phyloP scores from a whole-genome alignment of 2,888 invertebrate genomes.

The Belgica antarctica region DNA sequence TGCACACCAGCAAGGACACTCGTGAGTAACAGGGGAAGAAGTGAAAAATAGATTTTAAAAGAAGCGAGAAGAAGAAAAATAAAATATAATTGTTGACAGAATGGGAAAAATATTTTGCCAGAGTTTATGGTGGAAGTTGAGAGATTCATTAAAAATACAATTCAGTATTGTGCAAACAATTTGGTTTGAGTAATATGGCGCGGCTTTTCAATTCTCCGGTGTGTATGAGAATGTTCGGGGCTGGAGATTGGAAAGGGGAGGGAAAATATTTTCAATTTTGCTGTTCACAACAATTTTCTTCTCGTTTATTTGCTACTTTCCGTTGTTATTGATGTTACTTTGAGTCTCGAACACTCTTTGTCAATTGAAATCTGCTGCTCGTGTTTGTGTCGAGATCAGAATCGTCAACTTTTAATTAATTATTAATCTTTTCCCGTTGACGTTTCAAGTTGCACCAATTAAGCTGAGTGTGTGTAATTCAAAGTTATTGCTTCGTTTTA shows the following conservation, averaged over 20 bases:
- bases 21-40: background rate
- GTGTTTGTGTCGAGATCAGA: slow-evolving; percentile 10
- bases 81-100: slow-evolving; percentile 43
- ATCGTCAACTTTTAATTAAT: slow-evolving; percentile 31
- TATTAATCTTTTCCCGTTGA: slow-evolving; percentile 34
- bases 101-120: background rate
- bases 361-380: slow-evolving; percentile 4
- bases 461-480: background rate
- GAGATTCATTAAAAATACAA: slow-evolving; percentile 36
- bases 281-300: slow-evolving; percentile 32
- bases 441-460: background rate
- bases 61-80: slow-evolving; percentile 7
- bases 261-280: slow-evolving; percentile 19
- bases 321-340: slow-evolving; percentile 38
- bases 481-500: too few relatives aligned
- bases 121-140: slow-evolving; percentile 16
- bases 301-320: slow-evolving; percentile 19
- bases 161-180: slow-evolving; percentile 32
- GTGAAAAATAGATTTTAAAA: too few relatives aligned
- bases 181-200: slow-evolving; percentile 30
- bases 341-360: slow-evolving; percentile 26
- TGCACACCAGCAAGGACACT: background rate
- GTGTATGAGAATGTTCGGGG: background rate
- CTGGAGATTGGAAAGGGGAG: background rate
- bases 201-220: too few relatives aligned